These are phyloP conservation scores for Eospalax fontanierii DNA, from an alignment of 2,797 vertebrate species.

Conservation along the genomic window DNA sequence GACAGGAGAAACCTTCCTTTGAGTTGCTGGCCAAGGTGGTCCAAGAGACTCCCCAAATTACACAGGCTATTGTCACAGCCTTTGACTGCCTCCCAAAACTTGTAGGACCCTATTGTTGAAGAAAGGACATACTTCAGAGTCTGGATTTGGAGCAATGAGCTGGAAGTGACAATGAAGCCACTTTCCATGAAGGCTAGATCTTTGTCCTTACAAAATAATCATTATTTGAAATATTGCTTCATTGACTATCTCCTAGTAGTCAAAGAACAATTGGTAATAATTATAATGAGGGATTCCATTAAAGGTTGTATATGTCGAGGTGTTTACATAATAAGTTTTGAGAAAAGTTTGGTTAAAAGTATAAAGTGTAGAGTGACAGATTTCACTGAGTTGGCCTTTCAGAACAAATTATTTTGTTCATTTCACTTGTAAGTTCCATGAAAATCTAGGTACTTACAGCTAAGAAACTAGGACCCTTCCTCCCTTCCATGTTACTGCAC, in stretches of 20 bases:
- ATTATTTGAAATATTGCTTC: not conserved
- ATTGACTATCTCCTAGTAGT: not conserved
- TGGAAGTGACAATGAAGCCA: too few species aligned
- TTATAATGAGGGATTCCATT: too few species aligned
- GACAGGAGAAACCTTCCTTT: too few species aligned
- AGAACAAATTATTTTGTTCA: conserved; percentile 2
- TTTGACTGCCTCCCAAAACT: too few species aligned
- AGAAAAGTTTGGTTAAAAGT: not conserved
- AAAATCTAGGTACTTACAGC: not conserved
- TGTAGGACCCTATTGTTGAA: too few species aligned
- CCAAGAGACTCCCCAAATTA: too few species aligned
- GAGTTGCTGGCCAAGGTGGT: too few species aligned
- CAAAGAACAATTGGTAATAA: not conserved
- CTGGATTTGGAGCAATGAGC: too few species aligned
- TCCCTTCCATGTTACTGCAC: not conserved
- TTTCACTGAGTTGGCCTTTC: not conserved
- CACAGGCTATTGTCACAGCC: too few species aligned
- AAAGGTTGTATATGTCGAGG: not conserved
- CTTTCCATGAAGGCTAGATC: too few species aligned
- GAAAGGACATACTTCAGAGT: too few species aligned
- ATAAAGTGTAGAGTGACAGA: not conserved
- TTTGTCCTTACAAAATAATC: too few species aligned
- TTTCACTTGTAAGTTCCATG: conserved; percentile 16
- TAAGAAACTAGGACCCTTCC: not conserved
- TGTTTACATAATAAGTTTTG: not conserved